phyloP scores from a whole-genome alignment of 2,797 vertebrate genomes.

The Oryzias dopingdopingensis region DNA sequence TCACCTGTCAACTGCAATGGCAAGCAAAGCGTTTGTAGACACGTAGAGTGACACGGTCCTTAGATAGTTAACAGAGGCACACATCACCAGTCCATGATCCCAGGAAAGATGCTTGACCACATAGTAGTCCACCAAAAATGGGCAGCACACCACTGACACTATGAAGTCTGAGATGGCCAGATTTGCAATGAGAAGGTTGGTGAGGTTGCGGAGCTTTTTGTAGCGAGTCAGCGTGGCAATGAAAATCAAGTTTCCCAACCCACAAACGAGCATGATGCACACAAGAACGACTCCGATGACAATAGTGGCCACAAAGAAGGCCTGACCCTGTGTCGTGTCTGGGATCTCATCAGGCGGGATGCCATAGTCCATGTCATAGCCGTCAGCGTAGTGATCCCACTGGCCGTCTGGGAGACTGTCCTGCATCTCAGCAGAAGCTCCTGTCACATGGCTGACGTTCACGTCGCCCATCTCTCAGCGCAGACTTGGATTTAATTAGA shows the following conservation, averaged over 20 bases:
- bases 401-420: constrained; percentile 18
- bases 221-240: constrained; percentile 87
- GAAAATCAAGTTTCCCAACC: constrained; percentile 92
- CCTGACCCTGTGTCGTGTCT: constrained; percentile 87
- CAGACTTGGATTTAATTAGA: background rate
- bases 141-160: constrained; percentile 94
- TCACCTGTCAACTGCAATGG: constrained; percentile 95
- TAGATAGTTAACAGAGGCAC: constrained; percentile 91
- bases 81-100: constrained; percentile 89
- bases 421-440: constrained; percentile 33
- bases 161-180: constrained; percentile 95
- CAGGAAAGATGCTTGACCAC: constrained; percentile 93
- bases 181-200: constrained; percentile 95
- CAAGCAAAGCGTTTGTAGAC: constrained; percentile 93
- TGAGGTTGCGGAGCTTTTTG: constrained; percentile 94
- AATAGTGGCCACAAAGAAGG: constrained; percentile 90
- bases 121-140: constrained; percentile 97
- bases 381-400: constrained; percentile 73
- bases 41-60: constrained; percentile 93
- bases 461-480: constrained; percentile 65
- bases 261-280: constrained; percentile 94
- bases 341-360: constrained; percentile 84
- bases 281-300: constrained; percentile 86
- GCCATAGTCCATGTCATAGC: constrained; percentile 84
- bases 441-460: constrained; percentile 61